These are phyloP conservation scores for Diplazon laetatorius DNA, from an alignment of 2,888 invertebrate genomes.

Conservation along the genomic window DNA sequence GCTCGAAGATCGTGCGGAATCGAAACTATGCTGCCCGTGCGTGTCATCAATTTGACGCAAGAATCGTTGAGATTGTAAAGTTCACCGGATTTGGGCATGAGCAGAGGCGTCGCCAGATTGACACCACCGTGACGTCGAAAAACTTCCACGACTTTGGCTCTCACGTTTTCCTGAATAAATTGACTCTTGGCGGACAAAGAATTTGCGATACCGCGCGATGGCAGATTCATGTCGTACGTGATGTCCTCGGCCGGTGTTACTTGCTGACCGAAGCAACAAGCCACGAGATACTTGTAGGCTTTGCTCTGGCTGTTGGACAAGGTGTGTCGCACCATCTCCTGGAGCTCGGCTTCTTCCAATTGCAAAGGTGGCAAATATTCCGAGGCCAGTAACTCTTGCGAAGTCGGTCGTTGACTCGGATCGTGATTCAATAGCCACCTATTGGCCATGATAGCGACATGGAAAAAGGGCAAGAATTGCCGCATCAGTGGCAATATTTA, in stretches of 20 bases:
- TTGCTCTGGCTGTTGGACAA: slow-evolving; percentile 92
- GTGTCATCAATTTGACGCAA: slow-evolving; percentile 92
- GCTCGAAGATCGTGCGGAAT: slow-evolving; percentile 93
- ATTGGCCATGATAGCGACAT: slow-evolving; percentile 39
- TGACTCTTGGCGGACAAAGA: slow-evolving; percentile 69
- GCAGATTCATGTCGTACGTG: slow-evolving; percentile 89
- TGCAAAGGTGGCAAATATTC: slow-evolving; percentile 92
- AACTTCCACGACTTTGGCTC: slow-evolving; percentile 83
- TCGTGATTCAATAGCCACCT: slow-evolving; percentile 94
- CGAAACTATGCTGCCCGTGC: slow-evolving; percentile 92
- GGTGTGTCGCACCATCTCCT: slow-evolving; percentile 92
- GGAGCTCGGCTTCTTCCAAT: slow-evolving; percentile 93
- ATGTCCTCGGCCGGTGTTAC: slow-evolving; percentile 88
- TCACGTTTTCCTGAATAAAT: slow-evolving; percentile 76
- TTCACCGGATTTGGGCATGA: slow-evolving; percentile 89
- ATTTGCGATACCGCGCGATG: slow-evolving; percentile 74
- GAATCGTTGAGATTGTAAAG: slow-evolving; percentile 85
- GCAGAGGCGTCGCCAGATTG: slow-evolving; percentile 90
- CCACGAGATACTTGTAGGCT: slow-evolving; percentile 89
- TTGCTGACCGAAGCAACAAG: slow-evolving; percentile 85
- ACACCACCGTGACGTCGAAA: slow-evolving; percentile 92
- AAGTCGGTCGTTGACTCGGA: slow-evolving; percentile 91
- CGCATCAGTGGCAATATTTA: too few species aligned
- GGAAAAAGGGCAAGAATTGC: too few species aligned
- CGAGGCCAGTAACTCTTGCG: slow-evolving; percentile 92